These are phyloP conservation scores for Tetranychus piercei DNA, from an alignment of 2,888 invertebrate species.

Conservation along the genomic window DNA sequence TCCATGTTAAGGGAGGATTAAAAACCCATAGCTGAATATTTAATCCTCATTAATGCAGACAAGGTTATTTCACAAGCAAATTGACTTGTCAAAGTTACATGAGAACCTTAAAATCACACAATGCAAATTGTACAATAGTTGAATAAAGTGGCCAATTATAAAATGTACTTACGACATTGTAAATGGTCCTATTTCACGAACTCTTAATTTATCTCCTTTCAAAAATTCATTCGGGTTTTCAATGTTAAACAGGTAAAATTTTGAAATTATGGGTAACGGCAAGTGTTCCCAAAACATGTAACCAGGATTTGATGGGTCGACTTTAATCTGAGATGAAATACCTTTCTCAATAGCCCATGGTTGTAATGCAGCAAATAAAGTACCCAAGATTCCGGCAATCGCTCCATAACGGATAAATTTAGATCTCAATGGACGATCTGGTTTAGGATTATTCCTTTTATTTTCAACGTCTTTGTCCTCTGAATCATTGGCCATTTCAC, in stretches of 20 bases:
- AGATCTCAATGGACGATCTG: neutral
- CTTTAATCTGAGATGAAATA: neutral
- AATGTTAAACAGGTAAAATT: slow-evolving; percentile 23
- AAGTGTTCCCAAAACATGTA: slow-evolving; percentile 18
- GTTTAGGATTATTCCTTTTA: neutral
- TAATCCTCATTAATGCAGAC: too few relatives aligned
- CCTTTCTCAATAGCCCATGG: slow-evolving; percentile 3
- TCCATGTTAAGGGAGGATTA: too few relatives aligned
- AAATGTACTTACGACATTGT: neutral
- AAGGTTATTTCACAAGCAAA: too few relatives aligned
- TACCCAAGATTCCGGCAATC: slow-evolving; percentile 3
- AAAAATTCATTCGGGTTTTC: slow-evolving; percentile 21
- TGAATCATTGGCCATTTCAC: too few relatives aligned
- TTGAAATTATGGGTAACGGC: slow-evolving; percentile 21
- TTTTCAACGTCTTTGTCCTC: too few relatives aligned
- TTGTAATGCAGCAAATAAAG: neutral
- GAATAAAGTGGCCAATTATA: too few relatives aligned
- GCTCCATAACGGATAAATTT: slow-evolving; percentile 7
- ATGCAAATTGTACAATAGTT: too few relatives aligned
- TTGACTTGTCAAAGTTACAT: too few relatives aligned
- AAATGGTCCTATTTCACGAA: slow-evolving; percentile 22
- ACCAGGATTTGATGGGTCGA: slow-evolving; percentile 11
- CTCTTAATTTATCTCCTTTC: slow-evolving; percentile 17
- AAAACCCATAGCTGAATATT: too few relatives aligned
- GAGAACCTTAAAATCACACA: too few relatives aligned